Evolutionary conservation across 2,888 invertebrate genomes (phyloP).

Genomic region (Galerucella nymphaeae): DNA sequence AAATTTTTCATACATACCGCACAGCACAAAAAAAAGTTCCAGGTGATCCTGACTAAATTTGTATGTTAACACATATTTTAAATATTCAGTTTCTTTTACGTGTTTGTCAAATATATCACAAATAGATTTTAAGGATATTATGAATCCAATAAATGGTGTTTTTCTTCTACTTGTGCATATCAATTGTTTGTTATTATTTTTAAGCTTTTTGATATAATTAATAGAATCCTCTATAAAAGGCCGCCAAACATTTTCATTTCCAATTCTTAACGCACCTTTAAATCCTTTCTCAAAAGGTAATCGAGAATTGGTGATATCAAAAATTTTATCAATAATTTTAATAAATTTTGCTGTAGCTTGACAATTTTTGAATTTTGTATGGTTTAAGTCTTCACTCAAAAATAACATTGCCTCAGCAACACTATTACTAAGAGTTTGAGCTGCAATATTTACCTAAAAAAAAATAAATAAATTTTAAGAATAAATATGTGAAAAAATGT

Average conservation of each 20-base stretch:
- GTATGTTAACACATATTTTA: conserved; percentile 35
- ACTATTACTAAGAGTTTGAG: conserved; percentile 41
- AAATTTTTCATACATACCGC: no score
- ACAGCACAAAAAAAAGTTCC: conserved; percentile 40
- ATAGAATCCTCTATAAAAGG: conserved; percentile 25
- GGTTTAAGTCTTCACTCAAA: conserved; percentile 29
- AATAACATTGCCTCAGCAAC: conserved; percentile 37
- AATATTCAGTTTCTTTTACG: conserved; percentile 22
- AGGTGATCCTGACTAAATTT: conserved; percentile 39
- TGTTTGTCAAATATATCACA: conserved; percentile 34
- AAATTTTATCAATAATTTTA: conserved; percentile 1
- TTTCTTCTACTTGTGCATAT: conserved; percentile 24
- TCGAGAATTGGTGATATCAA: not conserved
- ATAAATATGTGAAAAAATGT: conserved; percentile 3
- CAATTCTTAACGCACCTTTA: conserved; percentile 28
- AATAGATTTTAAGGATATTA: conserved; percentile 23
- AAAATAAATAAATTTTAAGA: conserved; percentile 1
- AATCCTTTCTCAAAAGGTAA: conserved; percentile 26
- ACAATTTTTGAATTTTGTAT: conserved; percentile 28
- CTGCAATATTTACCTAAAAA: conserved; percentile 40
- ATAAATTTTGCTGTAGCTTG: conserved; percentile 38
- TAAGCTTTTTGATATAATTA: conserved; percentile 10
- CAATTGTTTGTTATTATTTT: conserved; percentile 14
- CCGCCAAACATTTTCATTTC: conserved; percentile 25
- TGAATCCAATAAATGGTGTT: conserved; percentile 36